phyloP scores from a whole-genome alignment of 2,797 vertebrate genomes.

The Danio albolineatus region DNA sequence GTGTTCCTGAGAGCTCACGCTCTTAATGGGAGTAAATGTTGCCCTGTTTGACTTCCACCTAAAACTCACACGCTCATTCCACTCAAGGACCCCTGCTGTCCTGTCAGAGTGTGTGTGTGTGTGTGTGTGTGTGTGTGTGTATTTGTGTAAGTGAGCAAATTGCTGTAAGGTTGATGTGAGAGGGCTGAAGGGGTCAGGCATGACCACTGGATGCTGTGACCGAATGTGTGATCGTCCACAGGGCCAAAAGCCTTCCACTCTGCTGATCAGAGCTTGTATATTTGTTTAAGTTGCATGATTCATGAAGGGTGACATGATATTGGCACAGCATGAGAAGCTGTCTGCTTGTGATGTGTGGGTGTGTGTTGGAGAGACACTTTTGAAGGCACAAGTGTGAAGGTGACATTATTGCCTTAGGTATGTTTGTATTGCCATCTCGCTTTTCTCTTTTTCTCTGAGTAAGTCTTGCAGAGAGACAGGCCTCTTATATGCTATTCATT shows the following conservation, averaged over 20 bases:
- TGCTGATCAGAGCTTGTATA: constrained; percentile 78
- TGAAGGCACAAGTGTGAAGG: neutral
- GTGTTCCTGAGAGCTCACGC: constrained; percentile 70
- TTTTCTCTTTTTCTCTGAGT: neutral
- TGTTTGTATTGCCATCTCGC: neutral
- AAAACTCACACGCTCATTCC: constrained; percentile 58
- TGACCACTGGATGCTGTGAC: constrained; percentile 24
- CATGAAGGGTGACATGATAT: constrained; percentile 81
- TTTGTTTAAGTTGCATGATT: constrained; percentile 90
- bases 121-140: constrained; percentile 8
- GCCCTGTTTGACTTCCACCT: constrained; percentile 45
- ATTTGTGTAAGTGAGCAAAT: constrained; percentile 61
- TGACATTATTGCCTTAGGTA: neutral
- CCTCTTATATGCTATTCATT: neutral
- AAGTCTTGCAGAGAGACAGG: neutral
- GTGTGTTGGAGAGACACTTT: neutral
- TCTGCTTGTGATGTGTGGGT: constrained; percentile 34
- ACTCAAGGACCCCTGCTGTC: constrained; percentile 67
- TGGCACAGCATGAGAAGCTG: constrained; percentile 63
- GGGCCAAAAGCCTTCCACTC: constrained; percentile 80
- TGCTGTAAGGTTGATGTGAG: constrained; percentile 44
- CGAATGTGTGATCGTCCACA: constrained; percentile 63
- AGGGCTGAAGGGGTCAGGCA: constrained; percentile 35
- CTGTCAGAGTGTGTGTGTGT: constrained; percentile 61
- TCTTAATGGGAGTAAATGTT: constrained; percentile 64